Conservation (phyloP, 2,888 invertebrate species). For the Candidula unifasciata region DNA sequence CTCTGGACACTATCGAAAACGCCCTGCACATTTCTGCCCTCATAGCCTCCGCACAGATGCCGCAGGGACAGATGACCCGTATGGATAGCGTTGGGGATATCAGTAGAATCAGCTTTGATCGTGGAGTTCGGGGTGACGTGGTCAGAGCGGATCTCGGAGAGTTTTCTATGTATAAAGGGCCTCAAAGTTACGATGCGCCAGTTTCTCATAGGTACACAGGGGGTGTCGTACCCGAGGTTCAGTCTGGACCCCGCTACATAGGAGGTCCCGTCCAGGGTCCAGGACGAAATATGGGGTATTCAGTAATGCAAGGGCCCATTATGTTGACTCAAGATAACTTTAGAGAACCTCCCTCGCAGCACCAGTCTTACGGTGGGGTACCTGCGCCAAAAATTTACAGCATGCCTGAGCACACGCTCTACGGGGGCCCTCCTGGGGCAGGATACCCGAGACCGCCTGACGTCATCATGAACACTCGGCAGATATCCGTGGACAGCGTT, state of each 20-base stretch:
- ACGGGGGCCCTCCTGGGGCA: neutral
- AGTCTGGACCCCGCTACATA: neutral
- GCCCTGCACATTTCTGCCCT: constrained; percentile 60
- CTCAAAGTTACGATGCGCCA: neutral
- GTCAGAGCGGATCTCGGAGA: constrained; percentile 61
- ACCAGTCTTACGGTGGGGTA: neutral
- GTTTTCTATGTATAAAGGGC: constrained; percentile 59
- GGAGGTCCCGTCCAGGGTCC: constrained; percentile 16
- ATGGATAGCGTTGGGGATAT: neutral
- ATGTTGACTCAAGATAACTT: constrained; percentile 40
- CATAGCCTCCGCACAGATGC: constrained; percentile 44
- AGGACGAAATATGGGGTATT: neutral
- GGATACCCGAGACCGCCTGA: neutral
- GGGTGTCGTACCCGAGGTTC: neutral
- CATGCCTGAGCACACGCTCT: neutral
- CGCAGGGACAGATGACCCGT: neutral
- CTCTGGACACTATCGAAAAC: constrained; percentile 80
- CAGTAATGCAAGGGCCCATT: constrained; percentile 2
- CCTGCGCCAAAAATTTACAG: neutral
- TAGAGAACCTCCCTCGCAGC: neutral
- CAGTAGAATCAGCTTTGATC: constrained; percentile 47
- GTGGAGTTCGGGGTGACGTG: constrained; percentile 57
- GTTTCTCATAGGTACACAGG: constrained; percentile 21
- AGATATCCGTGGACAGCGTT: neutral
- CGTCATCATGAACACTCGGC: constrained; percentile 25